Conservation (phyloP, 2,888 invertebrate genomes). For the Pheosia tremula region DNA sequence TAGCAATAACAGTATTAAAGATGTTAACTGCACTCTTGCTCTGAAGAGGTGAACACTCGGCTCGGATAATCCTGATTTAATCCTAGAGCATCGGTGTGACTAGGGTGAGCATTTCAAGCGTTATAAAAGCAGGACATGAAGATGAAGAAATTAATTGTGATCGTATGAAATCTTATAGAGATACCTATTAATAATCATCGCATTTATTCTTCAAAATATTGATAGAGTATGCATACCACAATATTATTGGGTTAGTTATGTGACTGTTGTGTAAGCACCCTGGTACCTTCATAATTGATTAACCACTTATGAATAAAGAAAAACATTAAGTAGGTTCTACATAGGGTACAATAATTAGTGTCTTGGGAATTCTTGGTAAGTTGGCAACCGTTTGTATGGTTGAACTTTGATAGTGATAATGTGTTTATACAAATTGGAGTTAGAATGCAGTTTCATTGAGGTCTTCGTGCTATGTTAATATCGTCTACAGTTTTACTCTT, state of each 20-base stretch:
- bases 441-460: conserved; percentile 18
- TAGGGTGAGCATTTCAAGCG: neutral
- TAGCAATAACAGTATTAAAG: conserved; percentile 15
- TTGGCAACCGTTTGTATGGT: neutral
- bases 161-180: too few species aligned
- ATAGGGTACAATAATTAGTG: neutral
- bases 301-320: too few species aligned
- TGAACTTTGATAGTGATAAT: conserved; percentile 15
- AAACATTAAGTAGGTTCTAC: too few species aligned
- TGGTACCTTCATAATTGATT: too few species aligned
- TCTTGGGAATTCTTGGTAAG: neutral
- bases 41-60: conserved; percentile 12
- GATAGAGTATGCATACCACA: too few species aligned
- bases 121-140: neutral
- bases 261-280: too few species aligned
- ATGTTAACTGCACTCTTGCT: conserved; percentile 14
- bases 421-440: conserved; percentile 25
- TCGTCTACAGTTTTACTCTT: conserved; percentile 1
- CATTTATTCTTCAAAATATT: too few species aligned
- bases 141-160: neutral
- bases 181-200: too few species aligned
- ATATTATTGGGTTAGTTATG: too few species aligned
- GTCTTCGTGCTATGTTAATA: conserved; percentile 18
- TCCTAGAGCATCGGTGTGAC: conserved; percentile 11
- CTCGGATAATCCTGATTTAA: conserved; percentile 25